These are phyloP conservation scores for Diadumene lineata DNA, from an alignment of 92 coral and sea anemone species.

Conservation along the genomic window DNA sequence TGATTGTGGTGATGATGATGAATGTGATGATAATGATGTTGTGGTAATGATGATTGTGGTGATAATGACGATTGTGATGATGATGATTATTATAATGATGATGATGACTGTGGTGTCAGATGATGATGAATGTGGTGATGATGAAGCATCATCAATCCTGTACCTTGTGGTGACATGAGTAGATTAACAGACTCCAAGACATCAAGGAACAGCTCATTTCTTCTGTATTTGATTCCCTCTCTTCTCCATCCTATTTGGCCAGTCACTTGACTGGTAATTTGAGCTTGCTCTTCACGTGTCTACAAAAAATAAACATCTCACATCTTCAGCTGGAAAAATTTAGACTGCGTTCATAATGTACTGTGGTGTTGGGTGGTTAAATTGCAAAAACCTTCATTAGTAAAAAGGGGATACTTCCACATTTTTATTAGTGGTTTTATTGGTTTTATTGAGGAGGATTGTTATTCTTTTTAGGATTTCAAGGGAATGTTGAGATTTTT, in stretches of 20 bases:
- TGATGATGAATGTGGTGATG: not conserved
- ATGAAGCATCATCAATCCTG: not conserved
- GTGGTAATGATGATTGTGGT: not conserved
- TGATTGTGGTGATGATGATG: not conserved
- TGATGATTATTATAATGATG: not conserved
- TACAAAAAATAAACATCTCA: constrained; percentile 19
- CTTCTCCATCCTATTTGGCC: constrained; percentile 99
- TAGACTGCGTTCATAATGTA: too few relatives aligned
- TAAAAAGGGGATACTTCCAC: not conserved
- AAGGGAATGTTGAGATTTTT: too few relatives aligned
- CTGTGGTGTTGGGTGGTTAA: too few relatives aligned
- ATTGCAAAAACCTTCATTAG: too few relatives aligned
- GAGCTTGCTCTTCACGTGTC: constrained; percentile 99
- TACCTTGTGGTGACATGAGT: constrained; percentile 99
- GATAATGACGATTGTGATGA: not conserved
- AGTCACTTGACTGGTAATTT: constrained; percentile 98
- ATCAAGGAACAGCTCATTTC: constrained; percentile 96
- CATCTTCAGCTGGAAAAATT: too few relatives aligned
- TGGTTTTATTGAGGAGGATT: not conserved
- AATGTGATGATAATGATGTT: not conserved
- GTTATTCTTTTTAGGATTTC: too few relatives aligned
- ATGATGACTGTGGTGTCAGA: not conserved
- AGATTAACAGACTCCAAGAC: constrained; percentile 97
- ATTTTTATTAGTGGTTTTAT: not conserved
- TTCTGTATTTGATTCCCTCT: constrained; percentile 95